Evolutionary conservation across 2,888 invertebrate species (phyloP), one percentile per base, ranked within the genome.

Genomic region (Microchrysa polita): DNA sequence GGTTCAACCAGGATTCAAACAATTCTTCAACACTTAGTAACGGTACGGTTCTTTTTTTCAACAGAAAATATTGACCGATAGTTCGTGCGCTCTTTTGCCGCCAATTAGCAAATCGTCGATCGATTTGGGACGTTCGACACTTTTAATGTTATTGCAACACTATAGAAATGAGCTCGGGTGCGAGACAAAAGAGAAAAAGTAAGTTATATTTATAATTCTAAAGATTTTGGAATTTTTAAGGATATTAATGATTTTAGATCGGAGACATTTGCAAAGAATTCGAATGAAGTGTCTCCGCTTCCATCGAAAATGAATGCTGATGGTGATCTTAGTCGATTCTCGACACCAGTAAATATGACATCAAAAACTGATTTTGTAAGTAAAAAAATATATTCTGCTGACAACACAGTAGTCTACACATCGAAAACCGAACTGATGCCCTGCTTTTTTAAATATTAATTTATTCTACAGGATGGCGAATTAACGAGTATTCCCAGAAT

Each of bases 21-120:
- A n/a, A n/a, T n/a, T n/a, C n/a, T n/a, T n/a, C n/a, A n/a, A n/a
- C n/a, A n/a, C n/a, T n/a, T n/a, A n/a, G n/a, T n/a, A n/a, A n/a
- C n/a, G n/a, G n/a, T n/a, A n/a, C n/a, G n/a, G n/a, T n/a, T n/a
- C 2, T 61, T 22, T 5, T 55, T 16, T 67, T 34, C 34, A 27
- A 5, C 7, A 76, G 76, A 67, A 53, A 16, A 44, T 77, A 23
- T 40, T 74, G 1, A 72, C 76, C 12, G 77, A 77, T 10, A 75
- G 75, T 18, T 75, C 77, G 10, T 76, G 76, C 42, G 75, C 73
- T 65, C 27, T 77, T 22, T 57, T 77, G 2, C 77, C 77, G 9
- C 65, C 73, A 12, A 65, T 77, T 9, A 65, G 75, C 10, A 73
- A 69, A 4, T 75, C 74, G 72, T 73, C 77, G 5, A 20, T 44